These are phyloP conservation scores for Salvelinus namaycush DNA, from an alignment of 2,113 vertebrate genomes.

Conservation along the genomic window DNA sequence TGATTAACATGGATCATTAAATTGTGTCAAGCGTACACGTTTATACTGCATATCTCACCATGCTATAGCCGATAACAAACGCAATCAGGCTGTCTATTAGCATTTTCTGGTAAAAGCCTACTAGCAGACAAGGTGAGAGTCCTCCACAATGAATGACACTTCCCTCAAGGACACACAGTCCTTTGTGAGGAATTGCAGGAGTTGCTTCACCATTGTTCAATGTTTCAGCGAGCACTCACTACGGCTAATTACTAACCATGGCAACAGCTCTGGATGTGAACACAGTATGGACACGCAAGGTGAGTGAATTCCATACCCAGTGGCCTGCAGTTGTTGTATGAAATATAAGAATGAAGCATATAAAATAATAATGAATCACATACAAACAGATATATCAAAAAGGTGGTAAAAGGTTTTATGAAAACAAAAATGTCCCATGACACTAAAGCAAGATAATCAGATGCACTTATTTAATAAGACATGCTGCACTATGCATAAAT, in stretches of 20 bases:
- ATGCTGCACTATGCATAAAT: conserved; percentile 66
- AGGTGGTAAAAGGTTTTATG: conserved; percentile 51
- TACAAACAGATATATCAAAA: conserved; percentile 39
- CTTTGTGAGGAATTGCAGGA: not conserved
- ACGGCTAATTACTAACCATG: not conserved
- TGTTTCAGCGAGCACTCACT: not conserved
- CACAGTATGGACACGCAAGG: not conserved
- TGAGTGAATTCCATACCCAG: not conserved
- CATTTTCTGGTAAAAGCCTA: not conserved
- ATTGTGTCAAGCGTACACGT: too few species aligned
- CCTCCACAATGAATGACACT: conserved; percentile 15
- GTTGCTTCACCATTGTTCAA: not conserved
- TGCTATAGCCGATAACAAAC: not conserved
- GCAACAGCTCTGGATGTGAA: conserved; percentile 10
- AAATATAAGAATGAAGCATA: not conserved
- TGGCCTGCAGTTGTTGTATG: not conserved
- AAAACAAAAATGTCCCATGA: conserved; percentile 53
- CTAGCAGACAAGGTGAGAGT: not conserved
- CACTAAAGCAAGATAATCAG: conserved; percentile 57
- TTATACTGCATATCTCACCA: not conserved
- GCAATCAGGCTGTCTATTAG: not conserved
- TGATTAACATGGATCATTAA: too few species aligned
- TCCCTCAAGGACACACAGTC: conserved; percentile 3
- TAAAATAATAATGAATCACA: not conserved
- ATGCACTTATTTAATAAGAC: conserved; percentile 71